These are phyloP conservation scores for Myodes glareolus DNA, from an alignment of 2,113 vertebrate species.

Conservation along the genomic window DNA sequence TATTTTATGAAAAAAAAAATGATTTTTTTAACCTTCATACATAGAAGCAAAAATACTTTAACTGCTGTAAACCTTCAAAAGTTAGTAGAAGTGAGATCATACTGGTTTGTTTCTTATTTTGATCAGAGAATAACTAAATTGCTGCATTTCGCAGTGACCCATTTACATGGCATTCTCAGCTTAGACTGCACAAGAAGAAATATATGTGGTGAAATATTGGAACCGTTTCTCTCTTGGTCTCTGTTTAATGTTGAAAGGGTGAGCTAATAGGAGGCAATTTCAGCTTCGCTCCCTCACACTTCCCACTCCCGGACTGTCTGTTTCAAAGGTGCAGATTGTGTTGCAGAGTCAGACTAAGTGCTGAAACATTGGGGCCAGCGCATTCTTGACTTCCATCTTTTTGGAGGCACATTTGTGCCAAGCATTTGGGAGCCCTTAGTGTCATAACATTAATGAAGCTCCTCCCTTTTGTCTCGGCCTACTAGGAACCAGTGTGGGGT, in stretches of 20 bases:
- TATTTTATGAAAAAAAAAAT: conserved; percentile 95
- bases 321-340: conserved; percentile 63
- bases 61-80: conserved; percentile 93
- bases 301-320: conserved; percentile 60
- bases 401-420: conserved; percentile 80
- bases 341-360: conserved; percentile 70
- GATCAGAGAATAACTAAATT: conserved; percentile 85
- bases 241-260: conserved; percentile 84
- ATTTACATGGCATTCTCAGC: conserved; percentile 92
- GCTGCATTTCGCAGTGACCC: conserved; percentile 89
- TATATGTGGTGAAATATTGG: conserved; percentile 80
- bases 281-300: conserved; percentile 70
- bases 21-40: conserved; percentile 98
- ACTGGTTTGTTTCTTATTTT: conserved; percentile 89
- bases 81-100: conserved; percentile 88
- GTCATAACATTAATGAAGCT: conserved; percentile 79
- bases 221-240: conserved; percentile 81
- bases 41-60: conserved; percentile 95
- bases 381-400: conserved; percentile 80
- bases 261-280: conserved; percentile 77
- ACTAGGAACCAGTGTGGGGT: conserved; percentile 81
- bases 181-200: conserved; percentile 88
- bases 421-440: conserved; percentile 80
- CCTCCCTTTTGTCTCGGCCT: conserved; percentile 82
- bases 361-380: conserved; percentile 75